Base-by-base conservation (phyloP, 2,888 invertebrate genomes). In the Atethmia centrago region DNA sequence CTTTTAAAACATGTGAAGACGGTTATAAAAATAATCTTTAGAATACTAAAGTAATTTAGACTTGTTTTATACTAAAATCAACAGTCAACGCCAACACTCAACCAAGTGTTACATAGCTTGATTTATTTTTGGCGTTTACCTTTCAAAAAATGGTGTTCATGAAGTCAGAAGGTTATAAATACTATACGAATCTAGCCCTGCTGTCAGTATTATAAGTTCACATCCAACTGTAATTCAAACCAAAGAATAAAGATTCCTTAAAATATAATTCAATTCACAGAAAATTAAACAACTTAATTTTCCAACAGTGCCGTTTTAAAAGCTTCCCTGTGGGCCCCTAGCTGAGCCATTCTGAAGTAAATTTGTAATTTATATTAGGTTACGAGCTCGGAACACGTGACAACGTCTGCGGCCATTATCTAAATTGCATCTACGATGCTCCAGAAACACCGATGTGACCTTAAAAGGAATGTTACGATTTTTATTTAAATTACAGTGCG, bases 361-460 rank as follows among this genome's bases (percentile, higher is more conserved):
- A 85, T 87, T 86, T 83, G 82, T 84, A 87, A 87, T 85, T 87
- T 83, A 78, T 85, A 88, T 87, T 83, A 85, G 72, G 79, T 77
- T 74, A 72, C 62, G 71, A 71, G 78, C 47, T 19, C 51, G 25
- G 31, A 67, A 42, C 59, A 85, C 77, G 79, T 79, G 83, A 77
- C 76, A 66, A 66, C 71, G 71, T 79, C 71, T 63, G 45, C 36
- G 40, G 28, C 74, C 79, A 85, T 87, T 88, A 85, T 87, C 84
- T 84, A 82, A 87, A 87, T 85, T 85, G 78, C 78, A 84, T 84
- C 77, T 47, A 55, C 42, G 61, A 45, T 31, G 72, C 71, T 66
- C 31, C 25, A 7, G 12, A 61, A 51, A 61, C 16, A 67, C 19
- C 8, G 67, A 53, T 28, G 71, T 53, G 47, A 47, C 79, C 73